These are phyloP conservation scores for Drosophila kepulauana DNA, from an alignment of 1,140 invertebrate species.

Conservation along the genomic window DNA sequence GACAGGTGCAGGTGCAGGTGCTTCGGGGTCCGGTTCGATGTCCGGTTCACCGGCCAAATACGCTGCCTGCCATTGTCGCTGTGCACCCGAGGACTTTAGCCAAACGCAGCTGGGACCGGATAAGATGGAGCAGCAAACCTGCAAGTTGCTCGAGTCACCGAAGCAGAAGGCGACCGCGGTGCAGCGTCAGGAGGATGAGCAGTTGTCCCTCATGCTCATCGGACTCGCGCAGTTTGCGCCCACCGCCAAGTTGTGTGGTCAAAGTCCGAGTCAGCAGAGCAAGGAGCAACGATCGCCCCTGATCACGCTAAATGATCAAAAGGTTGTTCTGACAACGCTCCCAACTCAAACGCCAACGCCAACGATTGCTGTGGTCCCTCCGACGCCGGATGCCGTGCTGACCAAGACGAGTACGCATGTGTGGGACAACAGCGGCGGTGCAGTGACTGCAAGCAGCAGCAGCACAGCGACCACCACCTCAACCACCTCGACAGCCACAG, in stretches of 20 bases:
- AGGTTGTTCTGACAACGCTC: neutral
- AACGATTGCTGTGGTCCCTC: conserved; percentile 90
- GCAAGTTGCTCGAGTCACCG: conserved; percentile 79
- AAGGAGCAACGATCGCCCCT: neutral
- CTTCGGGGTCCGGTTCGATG: neutral
- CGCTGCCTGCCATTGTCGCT: conserved; percentile 77
- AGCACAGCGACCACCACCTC: conserved; percentile 34
- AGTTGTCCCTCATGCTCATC: conserved; percentile 88
- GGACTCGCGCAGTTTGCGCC: conserved; percentile 88
- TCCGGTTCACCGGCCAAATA: conserved; percentile 61
- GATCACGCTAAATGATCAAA: conserved; percentile 10
- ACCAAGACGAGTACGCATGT: conserved; percentile 82
- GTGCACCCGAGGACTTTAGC: conserved; percentile 75
- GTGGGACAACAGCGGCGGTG: conserved; percentile 74
- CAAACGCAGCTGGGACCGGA: conserved; percentile 71
- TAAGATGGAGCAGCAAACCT: conserved; percentile 80
- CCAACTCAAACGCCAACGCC: conserved; percentile 82
- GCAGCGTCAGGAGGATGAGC: conserved; percentile 85
- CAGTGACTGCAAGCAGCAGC: too few species aligned
- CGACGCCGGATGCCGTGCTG: conserved; percentile 88
- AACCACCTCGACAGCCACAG: conserved; percentile 60
- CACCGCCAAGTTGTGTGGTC: conserved; percentile 87
- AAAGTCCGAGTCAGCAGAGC: neutral
- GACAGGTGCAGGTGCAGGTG: neutral
- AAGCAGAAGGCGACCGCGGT: conserved; percentile 59